Evolutionary conservation across 2,797 vertebrate species (phyloP).

Genomic region (Esox lucius): DNA sequence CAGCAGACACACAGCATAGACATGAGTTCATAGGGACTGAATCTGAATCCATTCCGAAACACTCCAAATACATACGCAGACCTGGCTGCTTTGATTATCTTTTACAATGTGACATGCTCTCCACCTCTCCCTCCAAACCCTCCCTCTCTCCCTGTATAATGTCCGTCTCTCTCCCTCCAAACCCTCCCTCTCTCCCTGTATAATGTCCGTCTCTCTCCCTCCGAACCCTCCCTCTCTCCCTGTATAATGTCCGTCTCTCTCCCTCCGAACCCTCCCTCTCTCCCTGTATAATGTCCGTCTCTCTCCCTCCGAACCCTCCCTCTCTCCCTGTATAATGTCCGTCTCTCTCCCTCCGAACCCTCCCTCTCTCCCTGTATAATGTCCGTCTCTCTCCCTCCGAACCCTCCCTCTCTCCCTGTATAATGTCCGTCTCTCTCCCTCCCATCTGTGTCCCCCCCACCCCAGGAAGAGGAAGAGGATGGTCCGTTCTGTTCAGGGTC

Average conservation of each 20-base stretch:
- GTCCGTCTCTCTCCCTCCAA: neutral
- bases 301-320: too few species aligned
- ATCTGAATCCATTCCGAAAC: neutral
- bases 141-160: neutral
- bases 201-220: neutral
- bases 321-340: too few species aligned
- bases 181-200: neutral
- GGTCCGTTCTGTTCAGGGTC: constrained; percentile 74
- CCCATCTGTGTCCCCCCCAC: constrained; percentile 9
- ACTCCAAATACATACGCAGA: neutral
- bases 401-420: neutral
- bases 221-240: too few species aligned
- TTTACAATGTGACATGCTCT: constrained; percentile 11
- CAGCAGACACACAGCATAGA: constrained; percentile 17
- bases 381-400: too few species aligned
- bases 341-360: too few species aligned
- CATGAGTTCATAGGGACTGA: neutral
- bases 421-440: neutral
- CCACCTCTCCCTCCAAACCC: constrained; percentile 2
- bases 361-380: too few species aligned
- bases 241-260: too few species aligned
- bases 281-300: too few species aligned
- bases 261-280: too few species aligned
- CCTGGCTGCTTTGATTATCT: neutral
- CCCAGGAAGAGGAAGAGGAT: constrained; percentile 86